Evolutionary conservation across 2,888 invertebrate species (phyloP), one percentile per base, ranked within the genome.

Genomic region (Agriopis aurantiaria): DNA sequence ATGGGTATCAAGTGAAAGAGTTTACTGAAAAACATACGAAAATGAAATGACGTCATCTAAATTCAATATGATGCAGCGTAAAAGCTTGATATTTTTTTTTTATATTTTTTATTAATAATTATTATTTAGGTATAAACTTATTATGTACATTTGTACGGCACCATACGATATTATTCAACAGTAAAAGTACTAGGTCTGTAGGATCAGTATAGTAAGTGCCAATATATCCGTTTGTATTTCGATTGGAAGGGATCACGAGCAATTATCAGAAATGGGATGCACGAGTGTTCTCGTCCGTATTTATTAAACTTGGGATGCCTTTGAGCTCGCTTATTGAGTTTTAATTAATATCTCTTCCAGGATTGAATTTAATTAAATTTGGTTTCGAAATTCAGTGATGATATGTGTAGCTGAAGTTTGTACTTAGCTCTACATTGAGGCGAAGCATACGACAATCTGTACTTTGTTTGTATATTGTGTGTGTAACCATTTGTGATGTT

Each of bases 261-360:
- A 57, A 62, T 68, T 62, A 68, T 57, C 40, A 56, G 68, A 52
- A 68, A 68, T n/a, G 51, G 62, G 51, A 62, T 68, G 68, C 57
- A 52, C 68, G 62, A 62, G 14, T 68, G 56, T 65, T 67, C 67
- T 41, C n/a, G 8, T 60, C n/a, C 55, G 56, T 51, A 59, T 59
- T 59, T 49, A 61, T 61, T 61, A 61, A 56, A 61, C 55, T 55
- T 51, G 56, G 67, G 41, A 56, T 49, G 12, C 64, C 68, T 69
- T 64, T 53, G 59, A 55, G 49, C n/a, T 55, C 46, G 46, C 52
- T 59, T 59, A 53, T 52, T 48, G 53, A 59, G 41, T 59, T 64
- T 62, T 58, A 58, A 68, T 57, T 58, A 58, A 63, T 63, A 53
- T 63, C 41, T 55, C 10, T 48, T 12, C 51, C 51, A 40, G 10